Base-by-base conservation (phyloP, 2,113 vertebrate species). In the Brevimyrus niger region DNA sequence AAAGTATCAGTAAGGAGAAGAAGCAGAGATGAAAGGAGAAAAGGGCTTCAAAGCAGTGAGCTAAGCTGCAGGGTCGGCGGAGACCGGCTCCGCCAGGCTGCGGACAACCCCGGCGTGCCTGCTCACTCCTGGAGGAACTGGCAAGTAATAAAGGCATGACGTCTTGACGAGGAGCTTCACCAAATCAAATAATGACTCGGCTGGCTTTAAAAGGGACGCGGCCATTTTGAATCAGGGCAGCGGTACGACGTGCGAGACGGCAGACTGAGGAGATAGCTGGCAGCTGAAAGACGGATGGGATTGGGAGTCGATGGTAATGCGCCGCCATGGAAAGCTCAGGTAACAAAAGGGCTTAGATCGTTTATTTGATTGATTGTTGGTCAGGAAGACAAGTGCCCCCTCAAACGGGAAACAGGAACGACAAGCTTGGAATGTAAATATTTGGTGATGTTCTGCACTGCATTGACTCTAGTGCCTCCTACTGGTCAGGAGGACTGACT, bases 141-240 rank as follows among this genome's bases (percentile, higher is more conserved):
- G 47, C 53, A 38, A 35, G 48, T 19, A 87, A 87, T 55, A 35
- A 53, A 38, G 48, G 55, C 55, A 55, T n/a, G 48, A 19, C 1
- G 27, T 50, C 47, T 51, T 1, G 48, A 31, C 31, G 1, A 87
- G 5, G n/a, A 51, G 13, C 85, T 55, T 7, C 5, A 15, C 50
- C 85, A 87, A 87, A 87, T 87, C 50, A 50, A 86, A 86, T 82
- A 82, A 82, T 44, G 42, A 82, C 46, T 86, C 47, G 13, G 13
- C 50, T 19, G 31, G 47, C n/a, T 53, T 48, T 84, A 19, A 19
- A 87, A 53, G 85, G 31, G 50, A 87, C 3, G 6, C 44, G 6
- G 46, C 83, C 23, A 86, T 87, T 87, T 53, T 51, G 50, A 35
- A 6, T 35, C 50, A 19, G 31, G 50, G 50, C 85, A n/a, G 27